These are phyloP conservation scores for Rhodinocichla rosea DNA, from an alignment of 2,113 vertebrate species.

Conservation along the genomic window DNA sequence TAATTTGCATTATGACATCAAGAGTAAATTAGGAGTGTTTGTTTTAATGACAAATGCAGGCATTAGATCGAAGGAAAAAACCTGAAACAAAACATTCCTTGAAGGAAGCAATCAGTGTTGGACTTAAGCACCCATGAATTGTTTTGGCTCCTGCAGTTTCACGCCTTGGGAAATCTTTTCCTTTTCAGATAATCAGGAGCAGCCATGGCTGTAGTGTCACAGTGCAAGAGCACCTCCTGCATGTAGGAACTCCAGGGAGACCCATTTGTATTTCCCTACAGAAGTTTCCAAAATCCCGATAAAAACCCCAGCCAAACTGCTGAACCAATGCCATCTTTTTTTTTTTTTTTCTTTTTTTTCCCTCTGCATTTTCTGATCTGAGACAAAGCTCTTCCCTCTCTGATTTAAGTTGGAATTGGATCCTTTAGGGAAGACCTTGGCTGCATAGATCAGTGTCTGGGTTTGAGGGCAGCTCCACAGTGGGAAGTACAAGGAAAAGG, in stretches of 20 bases:
- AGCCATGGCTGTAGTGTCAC: not conserved
- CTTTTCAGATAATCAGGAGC: not conserved
- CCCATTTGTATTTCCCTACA: fast-evolving
- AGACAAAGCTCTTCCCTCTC: not conserved
- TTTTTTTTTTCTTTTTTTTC: not conserved
- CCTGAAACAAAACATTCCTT: not conserved
- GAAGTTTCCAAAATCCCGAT: not conserved
- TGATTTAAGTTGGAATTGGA: not conserved
- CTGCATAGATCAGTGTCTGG: not conserved
- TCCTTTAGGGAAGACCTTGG: not conserved
- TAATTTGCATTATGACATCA: not conserved
- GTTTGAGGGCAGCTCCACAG: not conserved
- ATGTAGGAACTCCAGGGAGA: not conserved
- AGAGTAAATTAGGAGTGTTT: not conserved
- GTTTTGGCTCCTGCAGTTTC: not conserved
- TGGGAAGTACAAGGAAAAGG: not conserved
- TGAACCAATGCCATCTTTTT: not conserved
- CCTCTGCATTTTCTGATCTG: not conserved
- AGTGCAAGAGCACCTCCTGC: not conserved
- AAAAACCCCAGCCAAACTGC: not conserved
- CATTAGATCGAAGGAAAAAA: not conserved
- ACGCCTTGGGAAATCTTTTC: not conserved
- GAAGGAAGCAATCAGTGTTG: not conserved
- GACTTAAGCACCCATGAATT: not conserved
- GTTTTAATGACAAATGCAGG: not conserved